phyloP scores from a whole-genome alignment of 1,140 invertebrate species.

The Leptopilina clavipes region DNA sequence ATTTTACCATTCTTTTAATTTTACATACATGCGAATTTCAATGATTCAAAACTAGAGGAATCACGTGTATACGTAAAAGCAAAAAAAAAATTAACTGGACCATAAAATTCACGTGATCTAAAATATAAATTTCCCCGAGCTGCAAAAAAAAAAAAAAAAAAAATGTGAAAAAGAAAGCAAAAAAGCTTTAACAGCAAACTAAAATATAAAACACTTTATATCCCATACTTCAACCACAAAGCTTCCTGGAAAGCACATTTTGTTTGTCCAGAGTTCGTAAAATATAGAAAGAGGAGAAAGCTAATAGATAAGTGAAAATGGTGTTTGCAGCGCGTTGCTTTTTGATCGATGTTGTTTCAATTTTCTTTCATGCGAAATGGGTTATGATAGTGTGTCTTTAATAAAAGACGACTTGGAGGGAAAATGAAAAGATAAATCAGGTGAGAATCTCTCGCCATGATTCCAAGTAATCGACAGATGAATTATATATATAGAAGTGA shows the following conservation, averaged over 20 bases:
- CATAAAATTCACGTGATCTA: too few relatives aligned
- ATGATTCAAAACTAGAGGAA: too few relatives aligned
- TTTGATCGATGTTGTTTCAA: slow-evolving; percentile 27
- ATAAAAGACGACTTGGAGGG: background rate
- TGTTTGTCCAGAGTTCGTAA: slow-evolving; percentile 1
- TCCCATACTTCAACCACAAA: background rate
- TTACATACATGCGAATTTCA: too few relatives aligned
- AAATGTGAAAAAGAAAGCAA: background rate
- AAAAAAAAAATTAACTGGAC: too few relatives aligned
- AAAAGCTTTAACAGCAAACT: background rate
- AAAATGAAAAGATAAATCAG: slow-evolving; percentile 34
- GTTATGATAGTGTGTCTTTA: background rate
- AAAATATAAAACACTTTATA: slow-evolving; percentile 6
- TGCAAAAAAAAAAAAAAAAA: too few relatives aligned
- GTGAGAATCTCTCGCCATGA: slow-evolving; percentile 27
- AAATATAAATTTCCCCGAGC: too few relatives aligned
- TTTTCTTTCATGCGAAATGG: slow-evolving; percentile 12
- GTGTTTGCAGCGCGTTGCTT: background rate
- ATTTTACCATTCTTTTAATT: too few relatives aligned
- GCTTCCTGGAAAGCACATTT: background rate
- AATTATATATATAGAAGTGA: slow-evolving; percentile 4
- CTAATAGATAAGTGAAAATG: slow-evolving; percentile 10
- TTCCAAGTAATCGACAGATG: slow-evolving; percentile 30
- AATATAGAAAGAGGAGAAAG: slow-evolving; percentile 4
- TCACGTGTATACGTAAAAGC: too few relatives aligned